Percentiles rank a stretch among this genome's conserved stretches.
These are phyloP conservation scores for Lophotis ruficrista DNA, from an alignment of 2,113 vertebrate genomes.

Conservation along the genomic window DNA sequence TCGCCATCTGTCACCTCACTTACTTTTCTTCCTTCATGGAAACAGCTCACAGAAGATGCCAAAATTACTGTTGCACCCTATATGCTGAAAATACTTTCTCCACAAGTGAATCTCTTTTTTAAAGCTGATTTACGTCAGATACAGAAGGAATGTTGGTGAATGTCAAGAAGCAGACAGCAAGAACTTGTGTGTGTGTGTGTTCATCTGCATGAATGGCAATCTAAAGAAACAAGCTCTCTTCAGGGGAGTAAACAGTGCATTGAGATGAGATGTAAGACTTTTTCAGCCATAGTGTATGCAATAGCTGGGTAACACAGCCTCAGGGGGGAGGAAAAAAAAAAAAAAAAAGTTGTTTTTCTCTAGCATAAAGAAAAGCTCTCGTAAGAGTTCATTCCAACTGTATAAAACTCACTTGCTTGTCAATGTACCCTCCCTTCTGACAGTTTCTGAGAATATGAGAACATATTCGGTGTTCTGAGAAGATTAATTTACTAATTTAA, in stretches of 20 bases:
- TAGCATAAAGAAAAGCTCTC: neutral
- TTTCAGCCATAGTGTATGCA: neutral
- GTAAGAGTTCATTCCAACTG: conserved; percentile 10
- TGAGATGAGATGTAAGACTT: neutral
- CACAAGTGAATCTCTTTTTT: neutral
- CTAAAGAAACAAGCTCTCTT: neutral
- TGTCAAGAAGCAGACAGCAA: neutral
- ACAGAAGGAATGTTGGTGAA: neutral
- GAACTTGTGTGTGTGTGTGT: neutral
- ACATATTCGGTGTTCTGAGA: conserved; percentile 3
- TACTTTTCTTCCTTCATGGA: neutral
- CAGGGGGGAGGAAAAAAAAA: neutral
- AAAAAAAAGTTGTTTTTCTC: neutral
- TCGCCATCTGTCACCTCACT: neutral
- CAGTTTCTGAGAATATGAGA: neutral
- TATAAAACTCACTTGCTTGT: neutral
- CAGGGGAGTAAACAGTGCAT: neutral
- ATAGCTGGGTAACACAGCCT: neutral
- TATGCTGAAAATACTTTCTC: neutral
- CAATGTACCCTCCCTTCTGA: neutral
- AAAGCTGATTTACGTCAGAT: neutral
- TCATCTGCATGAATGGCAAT: neutral
- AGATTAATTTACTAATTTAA: neutral
- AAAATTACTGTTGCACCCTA: neutral
- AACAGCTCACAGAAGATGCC: neutral